Conservation (phyloP, 2,113 vertebrate genomes). For the Merops nubicus region DNA sequence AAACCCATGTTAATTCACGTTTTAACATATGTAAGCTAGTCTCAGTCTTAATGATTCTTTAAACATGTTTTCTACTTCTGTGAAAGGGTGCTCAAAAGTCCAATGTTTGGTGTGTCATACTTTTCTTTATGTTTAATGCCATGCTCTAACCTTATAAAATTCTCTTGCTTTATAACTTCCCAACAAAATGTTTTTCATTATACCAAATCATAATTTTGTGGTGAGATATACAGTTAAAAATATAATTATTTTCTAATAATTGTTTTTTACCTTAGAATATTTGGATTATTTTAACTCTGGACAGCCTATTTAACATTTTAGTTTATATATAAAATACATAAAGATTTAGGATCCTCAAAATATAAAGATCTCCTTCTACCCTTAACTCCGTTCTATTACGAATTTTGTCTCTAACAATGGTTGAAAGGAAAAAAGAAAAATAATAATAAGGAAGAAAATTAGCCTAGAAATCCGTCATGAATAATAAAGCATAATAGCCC, state of each 20-base stretch:
- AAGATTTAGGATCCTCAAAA: neutral
- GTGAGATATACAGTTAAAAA: neutral
- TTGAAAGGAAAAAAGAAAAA: neutral
- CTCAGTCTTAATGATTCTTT: no score
- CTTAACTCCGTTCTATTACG: neutral
- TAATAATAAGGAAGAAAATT: neutral
- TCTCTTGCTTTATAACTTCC: no score
- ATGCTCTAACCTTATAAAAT: no score
- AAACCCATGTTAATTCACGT: no score
- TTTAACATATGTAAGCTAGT: no score
- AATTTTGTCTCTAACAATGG: neutral
- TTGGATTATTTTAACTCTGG: neutral
- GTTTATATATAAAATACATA: neutral
- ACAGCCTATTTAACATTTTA: neutral
- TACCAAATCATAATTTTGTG: neutral
- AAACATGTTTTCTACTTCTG: no score
- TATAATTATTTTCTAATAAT: neutral
- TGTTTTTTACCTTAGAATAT: neutral
- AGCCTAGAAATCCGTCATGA: neutral
- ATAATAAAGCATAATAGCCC: neutral
- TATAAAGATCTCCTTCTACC: neutral
- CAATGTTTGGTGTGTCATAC: no score
- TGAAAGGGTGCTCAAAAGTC: no score
- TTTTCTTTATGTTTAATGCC: no score
- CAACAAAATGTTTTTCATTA: neutral